Conservation (phyloP, 2,797 vertebrate genomes). For the Chrysolophus pictus region DNA sequence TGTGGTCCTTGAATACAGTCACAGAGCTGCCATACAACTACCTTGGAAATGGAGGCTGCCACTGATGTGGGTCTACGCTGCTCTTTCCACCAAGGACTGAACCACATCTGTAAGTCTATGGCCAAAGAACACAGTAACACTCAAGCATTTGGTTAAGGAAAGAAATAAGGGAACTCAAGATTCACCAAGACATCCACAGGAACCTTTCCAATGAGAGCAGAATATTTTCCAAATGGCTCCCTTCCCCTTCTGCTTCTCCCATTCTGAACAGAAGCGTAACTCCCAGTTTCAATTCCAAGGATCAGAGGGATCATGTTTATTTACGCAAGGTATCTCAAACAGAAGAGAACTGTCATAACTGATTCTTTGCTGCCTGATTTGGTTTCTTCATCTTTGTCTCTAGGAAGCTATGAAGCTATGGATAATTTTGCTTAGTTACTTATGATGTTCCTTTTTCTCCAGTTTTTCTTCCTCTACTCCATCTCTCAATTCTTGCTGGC, state of each 20-base stretch:
- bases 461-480: neutral
- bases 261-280: neutral
- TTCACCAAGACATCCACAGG: neutral
- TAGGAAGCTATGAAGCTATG: neutral
- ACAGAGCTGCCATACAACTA: neutral
- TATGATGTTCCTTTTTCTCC: neutral
- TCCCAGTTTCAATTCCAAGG: neutral
- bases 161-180: neutral
- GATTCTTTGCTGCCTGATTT: neutral
- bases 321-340: neutral
- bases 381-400: neutral
- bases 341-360: neutral
- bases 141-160: neutral
- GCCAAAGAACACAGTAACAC: neutral
- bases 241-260: neutral
- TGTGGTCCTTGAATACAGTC: neutral
- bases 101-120: accelerated
- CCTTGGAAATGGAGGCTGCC: neutral
- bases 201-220: neutral
- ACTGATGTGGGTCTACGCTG: neutral
- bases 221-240: neutral
- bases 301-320: neutral
- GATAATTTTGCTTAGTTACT: neutral
- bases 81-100: neutral
- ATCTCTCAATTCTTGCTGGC: neutral